phyloP scores from a whole-genome alignment of 2,113 vertebrate species.

The Heloderma charlesbogerti region DNA sequence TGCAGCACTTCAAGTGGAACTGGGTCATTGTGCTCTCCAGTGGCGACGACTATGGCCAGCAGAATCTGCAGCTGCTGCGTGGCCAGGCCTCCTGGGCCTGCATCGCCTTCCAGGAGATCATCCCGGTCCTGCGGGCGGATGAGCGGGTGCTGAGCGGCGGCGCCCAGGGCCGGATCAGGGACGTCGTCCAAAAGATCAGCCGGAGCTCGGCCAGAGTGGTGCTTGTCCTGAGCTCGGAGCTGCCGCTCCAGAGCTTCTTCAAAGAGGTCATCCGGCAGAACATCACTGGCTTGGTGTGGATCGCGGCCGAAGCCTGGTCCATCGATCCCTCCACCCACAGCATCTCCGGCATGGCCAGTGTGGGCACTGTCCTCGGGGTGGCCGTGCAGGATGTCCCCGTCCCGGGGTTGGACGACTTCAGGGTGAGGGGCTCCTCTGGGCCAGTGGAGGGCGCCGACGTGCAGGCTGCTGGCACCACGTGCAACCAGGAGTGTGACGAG shows the following conservation, averaged over 20 bases:
- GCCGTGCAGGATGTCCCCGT: constrained; percentile 71
- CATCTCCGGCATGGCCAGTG: constrained; percentile 69
- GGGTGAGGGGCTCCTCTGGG: neutral
- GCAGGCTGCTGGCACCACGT: constrained; percentile 28
- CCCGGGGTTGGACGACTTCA: constrained; percentile 71
- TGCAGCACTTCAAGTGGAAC: constrained; percentile 80
- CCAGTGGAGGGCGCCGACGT: fast-evolving
- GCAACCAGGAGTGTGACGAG: constrained; percentile 76
- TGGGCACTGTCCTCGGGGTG: constrained; percentile 84
- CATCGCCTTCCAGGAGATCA: constrained; percentile 81
- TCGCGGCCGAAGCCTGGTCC: constrained; percentile 86
- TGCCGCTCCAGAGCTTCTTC: constrained; percentile 74
- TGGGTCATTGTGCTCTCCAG: constrained; percentile 84
- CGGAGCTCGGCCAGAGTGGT: constrained; percentile 77
- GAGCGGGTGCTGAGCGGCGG: fast-evolving
- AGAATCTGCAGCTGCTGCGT: constrained; percentile 75
- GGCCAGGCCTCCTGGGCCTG: constrained; percentile 74
- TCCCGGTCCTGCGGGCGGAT: constrained; percentile 61
- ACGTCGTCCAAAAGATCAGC: constrained; percentile 70
- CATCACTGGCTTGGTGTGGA: constrained; percentile 81
- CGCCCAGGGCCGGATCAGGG: constrained; percentile 48
- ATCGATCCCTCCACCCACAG: constrained; percentile 70
- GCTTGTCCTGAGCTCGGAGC: constrained; percentile 80
- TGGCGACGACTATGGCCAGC: constrained; percentile 80
- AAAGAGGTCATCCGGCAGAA: constrained; percentile 72